Evolutionary conservation across 1,140 invertebrate species (phyloP), one percentile per base, ranked within the genome.

Genomic region (Eumaeus atala): DNA sequence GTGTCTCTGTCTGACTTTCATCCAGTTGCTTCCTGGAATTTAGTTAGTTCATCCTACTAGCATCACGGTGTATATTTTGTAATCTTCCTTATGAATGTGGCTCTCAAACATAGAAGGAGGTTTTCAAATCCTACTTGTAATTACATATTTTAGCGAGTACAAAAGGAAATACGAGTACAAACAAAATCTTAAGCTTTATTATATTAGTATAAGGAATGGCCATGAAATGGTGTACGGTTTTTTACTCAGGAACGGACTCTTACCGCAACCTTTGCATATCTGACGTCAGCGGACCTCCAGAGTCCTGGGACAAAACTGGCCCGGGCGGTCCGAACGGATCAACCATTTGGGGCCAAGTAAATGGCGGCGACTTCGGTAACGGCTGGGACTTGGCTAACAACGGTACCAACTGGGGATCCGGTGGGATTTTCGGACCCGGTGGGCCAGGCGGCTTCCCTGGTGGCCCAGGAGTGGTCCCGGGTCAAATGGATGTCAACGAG

Each of bases 401-500:
- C 18, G 51, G 54, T 3, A 35, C 42, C 40, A 51, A 55, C 2
- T 64, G 67, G 66, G 57, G 61, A 5, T 64, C 66, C 8, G 59
- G 64, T n/a, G n/a, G n/a, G n/a, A n/a, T n/a, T n/a, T n/a, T n/a
- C n/a, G n/a, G n/a, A n/a, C 4, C 93, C 92, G 56, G 21, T 28
- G 21, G 21, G 2, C 87, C 92, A 0, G 28, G 40, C n/a, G n/a
- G n/a, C n/a, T n/a, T n/a, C 5, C 4, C 93, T 92, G 56, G 21
- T 28, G 21, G 21, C 21, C 87, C 92, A 0, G 28, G 40, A n/a
- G 0, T 94, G 3, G 93, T 92, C 54, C 88, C 92, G 0, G 92
- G 92, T 8, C 86, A 91, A 55, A 91, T 93, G 84, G 95, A 97
- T 67, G 93, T 96, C 44, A 95, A 96, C 84, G 95, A 96, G 77